phyloP scores from a whole-genome alignment of 2,797 vertebrate species.

The Synanceia verrucosa region DNA sequence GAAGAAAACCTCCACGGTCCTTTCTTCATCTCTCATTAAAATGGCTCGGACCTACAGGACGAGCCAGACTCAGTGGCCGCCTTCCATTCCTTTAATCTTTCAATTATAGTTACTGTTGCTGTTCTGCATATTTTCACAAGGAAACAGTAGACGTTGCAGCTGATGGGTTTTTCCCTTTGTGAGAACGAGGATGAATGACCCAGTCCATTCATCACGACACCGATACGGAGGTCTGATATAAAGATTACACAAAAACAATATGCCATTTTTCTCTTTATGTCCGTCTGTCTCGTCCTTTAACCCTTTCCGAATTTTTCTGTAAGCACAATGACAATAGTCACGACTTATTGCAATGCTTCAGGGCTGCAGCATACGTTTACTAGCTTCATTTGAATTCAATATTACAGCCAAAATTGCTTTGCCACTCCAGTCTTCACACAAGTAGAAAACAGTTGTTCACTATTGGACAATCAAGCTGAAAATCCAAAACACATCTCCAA shows the following conservation, averaged over 20 bases:
- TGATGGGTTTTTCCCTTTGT: slow-evolving; percentile 60
- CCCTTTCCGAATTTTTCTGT: no score
- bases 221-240: slow-evolving; percentile 42
- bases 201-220: slow-evolving; percentile 69
- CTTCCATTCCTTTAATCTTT: slow-evolving; percentile 80
- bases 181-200: slow-evolving; percentile 65
- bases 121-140: slow-evolving; percentile 74
- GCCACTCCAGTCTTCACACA: neutral
- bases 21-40: slow-evolving; percentile 70
- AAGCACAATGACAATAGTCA: no score
- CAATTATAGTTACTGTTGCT: slow-evolving; percentile 68
- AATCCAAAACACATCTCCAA: slow-evolving; percentile 1
- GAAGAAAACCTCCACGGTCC: slow-evolving; percentile 65
- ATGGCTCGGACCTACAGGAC: slow-evolving; percentile 37
- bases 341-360: slow-evolving; percentile 1
- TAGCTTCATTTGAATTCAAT: slow-evolving; percentile 3
- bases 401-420: neutral
- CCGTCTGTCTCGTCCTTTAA: slow-evolving; percentile 24
- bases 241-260: slow-evolving; percentile 44
- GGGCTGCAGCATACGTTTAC: neutral
- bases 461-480: neutral
- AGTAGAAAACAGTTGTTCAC: slow-evolving; percentile 6
- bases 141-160: slow-evolving; percentile 72
- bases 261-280: slow-evolving; percentile 26
- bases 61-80: slow-evolving; percentile 54